Evolutionary conservation across 2,113 vertebrate species (phyloP).

Genomic region (Brachirus orientalis): DNA sequence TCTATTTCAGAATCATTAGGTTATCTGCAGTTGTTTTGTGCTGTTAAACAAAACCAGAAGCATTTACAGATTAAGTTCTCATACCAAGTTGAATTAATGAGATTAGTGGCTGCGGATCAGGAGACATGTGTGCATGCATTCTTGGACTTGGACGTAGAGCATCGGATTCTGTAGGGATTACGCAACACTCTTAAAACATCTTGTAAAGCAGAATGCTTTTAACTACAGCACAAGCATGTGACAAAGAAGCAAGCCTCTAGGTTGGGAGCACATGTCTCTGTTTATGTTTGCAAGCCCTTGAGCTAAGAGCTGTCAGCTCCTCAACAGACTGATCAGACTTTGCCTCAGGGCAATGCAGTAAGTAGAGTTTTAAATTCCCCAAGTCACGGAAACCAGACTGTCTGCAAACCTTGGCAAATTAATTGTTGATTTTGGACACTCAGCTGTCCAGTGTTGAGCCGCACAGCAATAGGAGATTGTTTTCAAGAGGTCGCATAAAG

Average conservation of each 20-base stretch:
- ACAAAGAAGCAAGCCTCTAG: constrained; percentile 21
- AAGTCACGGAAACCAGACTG: constrained; percentile 39
- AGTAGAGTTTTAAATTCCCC: constrained; percentile 31
- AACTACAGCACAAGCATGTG: constrained; percentile 39
- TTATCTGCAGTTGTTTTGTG: constrained; percentile 22
- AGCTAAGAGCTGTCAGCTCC: constrained; percentile 53
- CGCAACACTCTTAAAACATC: constrained; percentile 49
- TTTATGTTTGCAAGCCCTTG: constrained; percentile 39
- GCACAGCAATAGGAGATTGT: constrained; percentile 18
- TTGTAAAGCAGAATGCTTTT: constrained; percentile 30
- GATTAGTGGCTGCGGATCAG: constrained; percentile 44
- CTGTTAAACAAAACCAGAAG: constrained; percentile 29
- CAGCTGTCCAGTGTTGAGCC: constrained; percentile 16
- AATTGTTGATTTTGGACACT: constrained; percentile 41
- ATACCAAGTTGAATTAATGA: constrained; percentile 56
- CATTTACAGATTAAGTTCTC: constrained; percentile 36
- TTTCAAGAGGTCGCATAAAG: constrained; percentile 33
- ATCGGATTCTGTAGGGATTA: constrained; percentile 45
- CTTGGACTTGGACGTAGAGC: constrained; percentile 16
- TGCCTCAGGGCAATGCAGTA: constrained; percentile 31
- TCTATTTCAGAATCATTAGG: background rate
- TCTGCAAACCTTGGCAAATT: constrained; percentile 35
- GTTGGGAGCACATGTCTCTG: constrained; percentile 50
- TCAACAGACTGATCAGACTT: constrained; percentile 31
- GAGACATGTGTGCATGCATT: constrained; percentile 45